phyloP scores from a whole-genome alignment of 2,113 vertebrate genomes.

The Vidua chalybeata region DNA sequence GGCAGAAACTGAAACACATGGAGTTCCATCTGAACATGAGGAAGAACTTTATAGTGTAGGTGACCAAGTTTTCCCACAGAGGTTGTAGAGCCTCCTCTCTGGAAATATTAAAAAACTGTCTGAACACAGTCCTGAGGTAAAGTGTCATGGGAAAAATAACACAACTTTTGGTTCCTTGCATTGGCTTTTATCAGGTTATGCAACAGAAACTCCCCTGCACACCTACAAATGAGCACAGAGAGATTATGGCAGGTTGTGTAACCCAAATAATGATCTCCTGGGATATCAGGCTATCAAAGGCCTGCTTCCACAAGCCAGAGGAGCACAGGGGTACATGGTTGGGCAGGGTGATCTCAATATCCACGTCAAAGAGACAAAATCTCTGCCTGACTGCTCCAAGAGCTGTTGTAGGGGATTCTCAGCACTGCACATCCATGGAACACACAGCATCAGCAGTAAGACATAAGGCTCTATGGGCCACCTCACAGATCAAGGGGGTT shows the following conservation, averaged over 20 bases:
- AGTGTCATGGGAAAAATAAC: background rate
- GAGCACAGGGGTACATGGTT: background rate
- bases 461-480: accelerated
- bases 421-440: accelerated
- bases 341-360: background rate
- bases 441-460: background rate
- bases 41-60: background rate
- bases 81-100: background rate
- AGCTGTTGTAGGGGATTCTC: background rate
- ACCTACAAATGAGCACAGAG: background rate
- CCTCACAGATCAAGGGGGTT: background rate
- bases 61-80: background rate
- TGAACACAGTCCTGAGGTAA: background rate
- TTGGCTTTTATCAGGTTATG: background rate
- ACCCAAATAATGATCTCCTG: background rate
- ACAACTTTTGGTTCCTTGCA: background rate
- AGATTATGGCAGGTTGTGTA: background rate
- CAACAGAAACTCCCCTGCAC: background rate
- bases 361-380: background rate
- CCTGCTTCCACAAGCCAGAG: background rate
- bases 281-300: background rate
- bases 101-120: background rate
- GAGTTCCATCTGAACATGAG: background rate
- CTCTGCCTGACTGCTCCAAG: background rate
- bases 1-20: background rate